phyloP scores from a whole-genome alignment of 2,888 invertebrate species.

The Chaetoderma sp. region DNA sequence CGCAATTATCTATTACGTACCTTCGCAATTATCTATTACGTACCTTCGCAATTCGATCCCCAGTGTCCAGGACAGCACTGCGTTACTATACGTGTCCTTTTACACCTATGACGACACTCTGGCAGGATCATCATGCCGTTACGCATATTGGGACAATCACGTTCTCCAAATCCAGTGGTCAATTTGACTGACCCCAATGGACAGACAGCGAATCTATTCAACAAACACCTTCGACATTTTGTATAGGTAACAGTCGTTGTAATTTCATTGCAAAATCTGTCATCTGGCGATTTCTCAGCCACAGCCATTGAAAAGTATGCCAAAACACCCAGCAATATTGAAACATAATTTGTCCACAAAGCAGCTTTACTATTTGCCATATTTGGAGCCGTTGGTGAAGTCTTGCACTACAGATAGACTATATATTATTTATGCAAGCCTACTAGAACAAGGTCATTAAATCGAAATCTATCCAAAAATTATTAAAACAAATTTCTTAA shows the following conservation, averaged over 20 bases:
- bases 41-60: slow-evolving; percentile 52
- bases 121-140: not conserved
- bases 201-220: slow-evolving; percentile 13
- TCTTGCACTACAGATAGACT: too few relatives aligned
- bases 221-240: slow-evolving; percentile 21
- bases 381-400: too few relatives aligned
- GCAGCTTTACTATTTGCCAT: too few relatives aligned
- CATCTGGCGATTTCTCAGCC: not conserved
- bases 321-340: too few relatives aligned
- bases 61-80: slow-evolving; percentile 49
- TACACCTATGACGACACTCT: slow-evolving; percentile 44
- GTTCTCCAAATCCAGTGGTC: slow-evolving; percentile 17
- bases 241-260: slow-evolving; percentile 15
- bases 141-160: slow-evolving; percentile 16
- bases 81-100: slow-evolving; percentile 8
- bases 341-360: too few relatives aligned
- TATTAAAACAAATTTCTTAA: too few relatives aligned
- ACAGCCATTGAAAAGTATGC: not conserved
- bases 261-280: slow-evolving; percentile 34
- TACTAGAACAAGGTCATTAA: too few relatives aligned
- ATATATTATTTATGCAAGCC: too few relatives aligned
- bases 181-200: slow-evolving; percentile 21
- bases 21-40: too few relatives aligned
- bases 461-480: too few relatives aligned
- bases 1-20: too few relatives aligned